Base-by-base conservation (phyloP, 2,113 vertebrate genomes). In the Gracilinanus agilis region DNA sequence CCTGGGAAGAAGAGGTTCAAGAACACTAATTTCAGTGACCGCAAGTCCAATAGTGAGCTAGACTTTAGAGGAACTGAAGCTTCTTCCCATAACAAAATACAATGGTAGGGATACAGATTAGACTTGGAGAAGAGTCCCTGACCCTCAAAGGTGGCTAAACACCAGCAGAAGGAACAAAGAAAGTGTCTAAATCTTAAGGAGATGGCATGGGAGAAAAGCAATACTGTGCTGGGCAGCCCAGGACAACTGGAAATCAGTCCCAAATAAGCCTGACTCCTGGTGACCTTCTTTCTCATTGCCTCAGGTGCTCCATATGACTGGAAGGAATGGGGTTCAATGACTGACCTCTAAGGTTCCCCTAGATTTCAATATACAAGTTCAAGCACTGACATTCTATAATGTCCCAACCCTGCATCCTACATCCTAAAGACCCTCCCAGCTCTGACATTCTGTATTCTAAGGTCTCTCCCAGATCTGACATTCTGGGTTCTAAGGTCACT, bases 1-100 rank as follows among this genome's bases (percentile, higher is more conserved):
- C 53, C 5, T 10, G 0, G 8, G 9, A 44, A 55, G 0, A 1
- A 54, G 55, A 12, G 25, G 19, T 40, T 3, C 19, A 24, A 19
- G 16, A 24, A 16, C 9, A 56, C 0, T 3, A 9, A 1, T 3
- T 0, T 6, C 0, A 9, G 23, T 0, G 0, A 0, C 29, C 75
- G 24, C 9, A 40, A 0, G 0, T 25, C 91, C 34, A 13, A 29
- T 8, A 0, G 54, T 5, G 9, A 1, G 23, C 0, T 40, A 0
- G 0, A 11, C 21, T 8, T 53, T 0, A 53, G 54, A 2, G 29
- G 54, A 91, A 27, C 89, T 2, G 21, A 19, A 16, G n/a, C 83
- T 91, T 49, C 75, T 55, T 40, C 12, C 3, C 53, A 11, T 2
- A 27, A 3, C 11, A 90, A 7, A 0, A 0, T 0, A 21, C 1